Evolutionary conservation across 2,797 vertebrate species (phyloP), one percentile per base, ranked within the genome.

Genomic region (Psittacula derbiana): DNA sequence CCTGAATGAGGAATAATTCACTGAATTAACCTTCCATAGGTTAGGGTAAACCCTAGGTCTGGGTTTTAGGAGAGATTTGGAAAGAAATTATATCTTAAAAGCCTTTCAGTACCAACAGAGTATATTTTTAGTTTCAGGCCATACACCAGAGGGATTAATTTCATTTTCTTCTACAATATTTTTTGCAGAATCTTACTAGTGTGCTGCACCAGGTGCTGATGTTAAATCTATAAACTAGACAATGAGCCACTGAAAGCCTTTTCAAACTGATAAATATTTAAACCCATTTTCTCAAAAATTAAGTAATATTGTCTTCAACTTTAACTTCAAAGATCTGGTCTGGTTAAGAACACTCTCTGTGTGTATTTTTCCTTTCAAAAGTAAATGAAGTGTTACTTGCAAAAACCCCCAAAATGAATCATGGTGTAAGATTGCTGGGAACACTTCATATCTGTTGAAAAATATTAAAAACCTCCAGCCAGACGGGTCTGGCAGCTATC

Each of bases 401-500:
- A 60, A 85, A 79, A 86, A 50, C 2, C 3, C 14, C 15, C 18
- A 0, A 72, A 70, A 67, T 25, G 1, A 75, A 46, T 24, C 7
- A 13, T 3, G 20, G 10, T 17, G 41, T 44, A 70, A 82, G 79
- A 72, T 25, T 20, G 52, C 30, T 36, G 14, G 57, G 18, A 57
- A 86, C 82, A 88, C 60, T 21, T 0, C 28, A 2, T 30, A 41
- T 75, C 24, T 69, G 5, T 40, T 55, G 17, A 61, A 71, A 13
- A 93, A 30, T 38, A 16, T 31, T 50, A 19, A 55, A 74, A 50
- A 67, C 0, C 0, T 0, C 8, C 24, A 60, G 18, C 1, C n/a
- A 58, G 15, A 44, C 6, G 12, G 46, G 31, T 69, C 8, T 46
- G 65, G 25, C 19, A 72, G 28, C 3, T 69, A 28, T n/a, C 31